Conservation (phyloP, 2,797 vertebrate species). For the Sphenopsis melanotis region DNA sequence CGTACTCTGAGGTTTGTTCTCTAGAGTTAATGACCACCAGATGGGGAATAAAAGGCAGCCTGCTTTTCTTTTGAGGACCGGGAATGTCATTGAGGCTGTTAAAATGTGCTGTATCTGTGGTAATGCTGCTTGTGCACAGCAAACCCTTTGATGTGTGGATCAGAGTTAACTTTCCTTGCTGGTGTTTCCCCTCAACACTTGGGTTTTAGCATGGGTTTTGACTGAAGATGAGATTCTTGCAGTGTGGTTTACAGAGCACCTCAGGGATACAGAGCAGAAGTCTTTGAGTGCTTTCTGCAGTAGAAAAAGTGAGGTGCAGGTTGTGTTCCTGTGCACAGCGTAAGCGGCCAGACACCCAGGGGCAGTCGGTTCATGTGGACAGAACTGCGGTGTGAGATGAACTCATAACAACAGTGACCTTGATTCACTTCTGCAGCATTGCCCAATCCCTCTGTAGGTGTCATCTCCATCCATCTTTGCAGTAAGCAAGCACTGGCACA, state of each 20-base stretch:
- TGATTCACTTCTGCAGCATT: not conserved
- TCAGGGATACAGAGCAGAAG: not conserved
- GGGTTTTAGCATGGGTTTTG: not conserved
- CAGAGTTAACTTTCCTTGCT: not conserved
- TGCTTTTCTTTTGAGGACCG: not conserved
- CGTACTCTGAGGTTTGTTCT: conserved; percentile 44
- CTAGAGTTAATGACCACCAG: conserved; percentile 53
- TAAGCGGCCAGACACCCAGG: not conserved
- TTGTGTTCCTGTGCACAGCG: not conserved
- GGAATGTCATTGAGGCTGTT: not conserved
- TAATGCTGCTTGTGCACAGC: not conserved
- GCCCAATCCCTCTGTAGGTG: not conserved
- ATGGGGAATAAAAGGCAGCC: conserved; percentile 49
- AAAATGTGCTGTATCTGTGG: not conserved
- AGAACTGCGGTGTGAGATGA: not conserved
- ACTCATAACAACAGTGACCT: not conserved
- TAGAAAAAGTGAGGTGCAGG: not conserved
- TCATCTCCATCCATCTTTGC: not conserved
- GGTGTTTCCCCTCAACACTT: rapidly evolving
- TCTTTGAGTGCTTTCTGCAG: not conserved
- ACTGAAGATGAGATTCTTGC: not conserved
- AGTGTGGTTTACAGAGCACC: not conserved
- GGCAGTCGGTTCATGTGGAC: not conserved
- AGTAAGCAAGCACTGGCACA: not conserved
- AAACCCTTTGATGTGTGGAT: not conserved